Conservation (phyloP, 2,888 invertebrate genomes). For the Crocallis elinguaria region DNA sequence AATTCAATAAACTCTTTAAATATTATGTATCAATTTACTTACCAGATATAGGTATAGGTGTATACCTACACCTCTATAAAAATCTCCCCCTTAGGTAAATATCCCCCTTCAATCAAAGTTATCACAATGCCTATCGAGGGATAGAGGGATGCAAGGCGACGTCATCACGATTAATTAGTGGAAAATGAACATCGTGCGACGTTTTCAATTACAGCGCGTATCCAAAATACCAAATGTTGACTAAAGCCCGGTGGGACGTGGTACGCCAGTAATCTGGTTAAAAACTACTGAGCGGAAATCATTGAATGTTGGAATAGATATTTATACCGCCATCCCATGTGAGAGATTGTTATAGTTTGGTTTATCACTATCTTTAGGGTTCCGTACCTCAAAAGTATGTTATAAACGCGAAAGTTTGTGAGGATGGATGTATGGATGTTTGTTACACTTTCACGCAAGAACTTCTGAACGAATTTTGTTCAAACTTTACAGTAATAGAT, state of each 20-base stretch:
- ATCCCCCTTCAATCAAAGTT: constrained; percentile 20
- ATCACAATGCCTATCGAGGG: constrained; percentile 31
- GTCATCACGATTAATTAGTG: constrained; percentile 84
- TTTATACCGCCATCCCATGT: too few species aligned
- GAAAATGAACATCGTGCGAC: constrained; percentile 79
- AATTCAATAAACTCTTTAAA: too few species aligned
- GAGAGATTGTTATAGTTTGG: too few species aligned
- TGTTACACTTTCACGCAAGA: too few species aligned
- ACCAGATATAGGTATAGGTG: too few species aligned
- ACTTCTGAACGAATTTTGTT: too few species aligned
- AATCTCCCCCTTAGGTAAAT: constrained; percentile 1
- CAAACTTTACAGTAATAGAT: too few species aligned
- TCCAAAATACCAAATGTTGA: constrained; percentile 44
- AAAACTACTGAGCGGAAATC: constrained; percentile 10
- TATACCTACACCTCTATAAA: neutral
- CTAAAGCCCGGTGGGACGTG: constrained; percentile 39
- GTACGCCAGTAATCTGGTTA: constrained; percentile 26
- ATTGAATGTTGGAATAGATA: constrained; percentile 4
- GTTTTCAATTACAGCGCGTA: constrained; percentile 78
- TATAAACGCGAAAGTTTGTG: too few species aligned
- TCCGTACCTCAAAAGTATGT: too few species aligned
- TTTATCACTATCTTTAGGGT: too few species aligned
- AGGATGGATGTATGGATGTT: too few species aligned
- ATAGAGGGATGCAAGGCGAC: constrained; percentile 45
- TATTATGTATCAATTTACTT: too few species aligned